phyloP scores from a whole-genome alignment of 2,888 invertebrate genomes.

The Microctonus hyperodae region DNA sequence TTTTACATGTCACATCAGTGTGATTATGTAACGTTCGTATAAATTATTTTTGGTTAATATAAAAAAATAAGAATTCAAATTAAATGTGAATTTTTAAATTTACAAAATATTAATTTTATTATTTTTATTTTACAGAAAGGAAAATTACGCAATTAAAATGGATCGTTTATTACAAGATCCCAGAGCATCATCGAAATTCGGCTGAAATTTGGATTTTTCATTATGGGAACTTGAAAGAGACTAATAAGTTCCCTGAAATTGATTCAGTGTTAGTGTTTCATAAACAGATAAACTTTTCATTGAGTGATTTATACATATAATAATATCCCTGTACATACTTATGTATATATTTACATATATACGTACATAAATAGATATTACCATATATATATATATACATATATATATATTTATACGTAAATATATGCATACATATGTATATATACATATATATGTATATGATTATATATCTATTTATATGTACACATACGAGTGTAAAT shows the following conservation, averaged over 20 bases:
- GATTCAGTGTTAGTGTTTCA: conserved; percentile 49
- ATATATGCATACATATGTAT: too few species aligned
- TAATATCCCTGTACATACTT: background rate
- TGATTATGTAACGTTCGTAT: background rate
- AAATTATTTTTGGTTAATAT: background rate
- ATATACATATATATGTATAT: background rate
- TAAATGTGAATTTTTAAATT: background rate
- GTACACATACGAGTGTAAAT: conserved; percentile 7
- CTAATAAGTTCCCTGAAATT: conserved; percentile 50
- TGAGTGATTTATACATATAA: background rate
- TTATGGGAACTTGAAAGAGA: conserved; percentile 61
- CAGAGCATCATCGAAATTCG: conserved; percentile 61
- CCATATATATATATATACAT: background rate
- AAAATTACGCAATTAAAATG: conserved; percentile 46
- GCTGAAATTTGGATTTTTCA: conserved; percentile 52
- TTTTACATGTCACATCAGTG: background rate
- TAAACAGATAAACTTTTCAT: conserved; percentile 27
- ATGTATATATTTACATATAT: background rate
- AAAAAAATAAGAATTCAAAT: background rate
- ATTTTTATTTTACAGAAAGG: conserved; percentile 14
- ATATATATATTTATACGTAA: too few species aligned
- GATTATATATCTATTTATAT: background rate
- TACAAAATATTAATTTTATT: background rate
- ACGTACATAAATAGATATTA: background rate
- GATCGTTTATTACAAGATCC: conserved; percentile 60